These are phyloP conservation scores for Hyles lineata DNA, from an alignment of 2,888 invertebrate genomes.

Conservation along the genomic window DNA sequence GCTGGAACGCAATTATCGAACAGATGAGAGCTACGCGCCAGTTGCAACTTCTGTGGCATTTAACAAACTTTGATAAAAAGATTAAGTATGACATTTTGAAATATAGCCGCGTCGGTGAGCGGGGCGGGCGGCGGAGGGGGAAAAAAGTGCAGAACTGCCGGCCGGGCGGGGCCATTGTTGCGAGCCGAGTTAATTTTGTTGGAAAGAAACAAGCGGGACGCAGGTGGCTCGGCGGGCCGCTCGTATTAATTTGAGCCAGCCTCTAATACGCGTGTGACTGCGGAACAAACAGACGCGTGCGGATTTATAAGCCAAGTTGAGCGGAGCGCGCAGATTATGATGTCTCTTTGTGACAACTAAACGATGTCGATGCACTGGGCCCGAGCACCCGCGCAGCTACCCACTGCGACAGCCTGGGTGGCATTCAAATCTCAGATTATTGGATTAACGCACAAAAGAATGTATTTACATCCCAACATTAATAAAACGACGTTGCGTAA, in stretches of 20 bases:
- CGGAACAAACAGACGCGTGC: slow-evolving; percentile 69
- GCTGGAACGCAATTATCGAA: slow-evolving; percentile 77
- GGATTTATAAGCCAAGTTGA: slow-evolving; percentile 75
- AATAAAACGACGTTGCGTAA: neutral
- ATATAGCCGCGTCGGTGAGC: slow-evolving; percentile 78
- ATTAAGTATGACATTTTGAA: slow-evolving; percentile 85
- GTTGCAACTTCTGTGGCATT: slow-evolving; percentile 81
- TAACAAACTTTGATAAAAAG: slow-evolving; percentile 85
- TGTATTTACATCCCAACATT: neutral
- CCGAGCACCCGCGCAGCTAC: neutral
- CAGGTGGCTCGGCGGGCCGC: slow-evolving; percentile 67
- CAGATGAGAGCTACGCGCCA: slow-evolving; percentile 73
- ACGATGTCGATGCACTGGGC: neutral
- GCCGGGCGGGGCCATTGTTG: slow-evolving; percentile 32
- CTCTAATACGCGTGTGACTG: slow-evolving; percentile 78
- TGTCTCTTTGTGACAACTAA: slow-evolving; percentile 47
- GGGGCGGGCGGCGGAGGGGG: slow-evolving; percentile 27
- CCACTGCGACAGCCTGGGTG: neutral
- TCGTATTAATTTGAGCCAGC: slow-evolving; percentile 80
- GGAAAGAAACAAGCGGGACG: slow-evolving; percentile 33
- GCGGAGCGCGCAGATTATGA: slow-evolving; percentile 74
- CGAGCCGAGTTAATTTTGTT: slow-evolving; percentile 30
- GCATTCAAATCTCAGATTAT: slow-evolving; percentile 9
- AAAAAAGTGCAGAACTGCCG: slow-evolving; percentile 24
- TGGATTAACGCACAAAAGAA: slow-evolving; percentile 20